Base-by-base conservation (phyloP, 2,888 invertebrate genomes). In the Plagiodera versicolora region DNA sequence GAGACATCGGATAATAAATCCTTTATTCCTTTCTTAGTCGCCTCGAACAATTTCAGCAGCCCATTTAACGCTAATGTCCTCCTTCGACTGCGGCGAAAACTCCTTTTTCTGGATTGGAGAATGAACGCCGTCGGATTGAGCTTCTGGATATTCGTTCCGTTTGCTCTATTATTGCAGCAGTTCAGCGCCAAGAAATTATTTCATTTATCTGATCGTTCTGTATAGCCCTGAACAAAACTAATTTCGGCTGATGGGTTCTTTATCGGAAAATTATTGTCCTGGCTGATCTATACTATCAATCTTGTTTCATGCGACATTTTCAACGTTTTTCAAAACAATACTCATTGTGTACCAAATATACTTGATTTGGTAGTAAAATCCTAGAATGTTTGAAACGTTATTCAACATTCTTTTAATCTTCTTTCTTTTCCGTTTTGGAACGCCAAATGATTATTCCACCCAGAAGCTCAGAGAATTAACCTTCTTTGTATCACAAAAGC, bases 1-100 rank as follows among this genome's bases (percentile, higher is more conserved):
- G 44, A 48, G 28, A 53, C 52, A 45, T 57, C 48, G 19, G 28
- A 53, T 52, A 30, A 51, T 58, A 62, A 58, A 62, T 58, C 55
- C 47, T 49, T 47, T 56, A 50, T 63, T 24, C 24, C 24, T 56
- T 52, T 49, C 48, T 14, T 6, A 14, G 45, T 48, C 30, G 58
- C 56, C 28, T 61, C 58, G 58, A 54, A 55, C 61, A 59, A 63
- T 63, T 64, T 58, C 61, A 56, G 61, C 64, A 61, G 59, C 61
- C 61, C 64, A 62, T 64, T 63, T 64, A 61, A 61, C 61, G 60
- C 58, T 64, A 67, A 67, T 64, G 64, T 64, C 59, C 56, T 60
- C 55, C 59, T 61, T n/a, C n/a, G n/a, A 64, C 62, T 56, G 64
- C 59, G 44, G 48, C 57, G n/a, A 46, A 50, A 57, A 54, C 47